A percentile compares a stretch with the other conserved stretches of the same genome.
These are phyloP conservation scores for Microplitis demolitor DNA, from an alignment of 1,140 invertebrate species.

Conservation along the genomic window DNA sequence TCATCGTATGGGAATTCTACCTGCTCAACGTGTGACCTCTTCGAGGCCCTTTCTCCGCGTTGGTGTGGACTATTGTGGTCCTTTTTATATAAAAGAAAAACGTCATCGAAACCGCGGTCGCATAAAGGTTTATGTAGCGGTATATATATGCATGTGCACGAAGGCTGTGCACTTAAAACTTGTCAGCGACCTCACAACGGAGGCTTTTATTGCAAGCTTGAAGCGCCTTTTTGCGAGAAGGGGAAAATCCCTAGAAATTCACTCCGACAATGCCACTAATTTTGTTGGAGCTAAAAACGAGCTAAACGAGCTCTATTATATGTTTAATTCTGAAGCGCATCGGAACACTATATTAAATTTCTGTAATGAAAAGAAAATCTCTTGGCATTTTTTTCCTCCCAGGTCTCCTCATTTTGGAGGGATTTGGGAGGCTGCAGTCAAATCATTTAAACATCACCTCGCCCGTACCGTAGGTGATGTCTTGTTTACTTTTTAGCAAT, in stretches of 20 bases:
- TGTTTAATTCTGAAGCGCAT: background rate
- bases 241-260: constrained; percentile 34
- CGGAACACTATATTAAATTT: background rate
- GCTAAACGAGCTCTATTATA: constrained; percentile 24
- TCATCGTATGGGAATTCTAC: constrained; percentile 31
- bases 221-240: constrained; percentile 42
- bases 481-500: background rate
- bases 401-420: background rate
- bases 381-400: background rate
- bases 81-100: constrained; percentile 14
- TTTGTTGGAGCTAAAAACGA: constrained; percentile 36
- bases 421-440: background rate
- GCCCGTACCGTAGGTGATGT: background rate
- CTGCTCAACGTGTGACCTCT: constrained; percentile 4
- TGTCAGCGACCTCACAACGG: constrained; percentile 31
- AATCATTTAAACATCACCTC: background rate
- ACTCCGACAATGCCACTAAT: constrained; percentile 35
- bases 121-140: constrained; percentile 31
- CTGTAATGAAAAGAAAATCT: background rate
- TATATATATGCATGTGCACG: constrained; percentile 37
- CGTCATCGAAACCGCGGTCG: constrained; percentile 2
- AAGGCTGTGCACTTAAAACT: constrained; percentile 43
- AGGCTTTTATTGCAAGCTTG: constrained; percentile 39
- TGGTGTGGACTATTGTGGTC: constrained; percentile 29
- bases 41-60: constrained; percentile 24